Conservation (phyloP, 2,797 vertebrate genomes). For the Microctenopoma steveboyesi region DNA sequence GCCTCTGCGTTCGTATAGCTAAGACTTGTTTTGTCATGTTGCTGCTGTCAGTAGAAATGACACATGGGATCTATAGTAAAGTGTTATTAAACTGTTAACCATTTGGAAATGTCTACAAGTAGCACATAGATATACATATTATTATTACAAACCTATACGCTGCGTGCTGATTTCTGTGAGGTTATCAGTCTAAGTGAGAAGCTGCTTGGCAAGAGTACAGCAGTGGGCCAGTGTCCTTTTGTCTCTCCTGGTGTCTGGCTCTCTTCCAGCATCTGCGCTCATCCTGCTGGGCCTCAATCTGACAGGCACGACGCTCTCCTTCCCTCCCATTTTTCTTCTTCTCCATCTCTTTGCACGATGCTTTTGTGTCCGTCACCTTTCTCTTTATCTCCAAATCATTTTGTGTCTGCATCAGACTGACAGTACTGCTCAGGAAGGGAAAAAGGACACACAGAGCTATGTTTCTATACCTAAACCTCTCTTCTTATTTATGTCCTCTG, state of each 20-base stretch:
- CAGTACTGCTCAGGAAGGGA: slow-evolving; percentile 21
- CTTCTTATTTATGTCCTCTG: slow-evolving; percentile 26
- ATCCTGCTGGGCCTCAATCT: slow-evolving; percentile 62
- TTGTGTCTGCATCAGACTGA: slow-evolving; percentile 19
- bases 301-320: slow-evolving; percentile 37
- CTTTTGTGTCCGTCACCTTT: slow-evolving; percentile 3
- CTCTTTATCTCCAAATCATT: slow-evolving; percentile 17
- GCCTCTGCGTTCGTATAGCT: slow-evolving; percentile 37
- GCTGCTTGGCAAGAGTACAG: slow-evolving; percentile 63
- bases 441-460: slow-evolving; percentile 38
- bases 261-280: slow-evolving; percentile 66
- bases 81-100: background rate
- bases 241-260: slow-evolving; percentile 73
- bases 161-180: slow-evolving; percentile 36
- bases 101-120: slow-evolving; percentile 23
- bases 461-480: slow-evolving; percentile 25
- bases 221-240: slow-evolving; percentile 78
- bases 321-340: slow-evolving; percentile 19
- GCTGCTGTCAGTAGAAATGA: slow-evolving; percentile 8
- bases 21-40: background rate
- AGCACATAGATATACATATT: background rate
- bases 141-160: background rate
- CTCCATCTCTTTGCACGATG: slow-evolving; percentile 29
- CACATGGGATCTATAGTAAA: background rate
- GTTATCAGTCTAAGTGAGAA: slow-evolving; percentile 26